Evolutionary conservation across 1,140 invertebrate genomes (phyloP), one percentile per base, ranked within the genome.

Genomic region (Zeugodacus cucurbitae): DNA sequence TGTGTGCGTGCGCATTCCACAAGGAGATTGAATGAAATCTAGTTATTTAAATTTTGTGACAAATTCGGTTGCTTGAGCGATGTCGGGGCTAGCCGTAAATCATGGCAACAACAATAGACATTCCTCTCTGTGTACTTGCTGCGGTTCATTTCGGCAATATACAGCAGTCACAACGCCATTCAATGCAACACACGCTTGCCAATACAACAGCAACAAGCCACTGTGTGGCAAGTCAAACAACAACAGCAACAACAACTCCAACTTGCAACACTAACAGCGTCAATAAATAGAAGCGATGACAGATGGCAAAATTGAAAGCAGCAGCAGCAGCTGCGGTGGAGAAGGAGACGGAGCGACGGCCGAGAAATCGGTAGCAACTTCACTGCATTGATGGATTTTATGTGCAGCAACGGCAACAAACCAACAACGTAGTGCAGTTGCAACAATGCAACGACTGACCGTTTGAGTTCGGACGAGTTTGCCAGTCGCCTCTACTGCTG

Each of bases 371-470:
- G 74, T 82, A 48, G 74, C 74, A 29, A 34, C 41, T 29, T 14
- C n/a, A n/a, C 22, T 48, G 74, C 41, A 82, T 48, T 82, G 74
- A 82, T 82, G 74, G 74, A 82, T 82, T 82, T 82, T 41, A 82
- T 82, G 74, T 82, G 74, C 74, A 82, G 29, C 41, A 48, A 34
- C 26, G n/a, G 41, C 74, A 82, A 48, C 10, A 48, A 41, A 20
- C 14, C 41, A 82, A n/a, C 14, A 82, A 82, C 6, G 41, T n/a
- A 48, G 41, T 37, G 26, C 17, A n/a, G 58, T 5, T 74, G 67
- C 67, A 74, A 74, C 34, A 74, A 37, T 37, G 20, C 34, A 74
- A 37, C 20, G 67, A 2, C 34, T 37, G 32, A 32, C 34, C 74
- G 41, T n/a, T 82, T 48, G 41, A 54, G 74, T 22, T 22, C 74